Conservation (phyloP, 35 echinoderm and acorn worm genomes). For the Nesometra sesokonis region DNA sequence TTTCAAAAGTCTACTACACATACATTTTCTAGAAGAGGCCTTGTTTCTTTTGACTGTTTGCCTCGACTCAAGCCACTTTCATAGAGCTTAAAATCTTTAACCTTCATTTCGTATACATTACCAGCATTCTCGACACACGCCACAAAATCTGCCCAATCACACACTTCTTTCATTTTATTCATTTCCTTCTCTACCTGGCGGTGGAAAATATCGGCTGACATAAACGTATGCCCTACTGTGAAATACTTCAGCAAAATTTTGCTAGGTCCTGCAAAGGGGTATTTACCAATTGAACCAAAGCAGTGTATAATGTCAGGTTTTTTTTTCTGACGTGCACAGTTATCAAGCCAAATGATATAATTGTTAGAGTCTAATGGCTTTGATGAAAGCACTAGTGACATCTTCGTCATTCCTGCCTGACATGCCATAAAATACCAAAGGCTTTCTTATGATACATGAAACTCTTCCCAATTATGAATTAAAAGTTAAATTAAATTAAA, state of each 20-base stretch:
- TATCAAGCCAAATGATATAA: constrained; percentile 1
- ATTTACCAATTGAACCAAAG: too few species aligned
- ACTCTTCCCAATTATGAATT: neutral
- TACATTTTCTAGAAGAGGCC: neutral
- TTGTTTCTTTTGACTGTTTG: constrained; percentile 1
- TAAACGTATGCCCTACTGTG: neutral
- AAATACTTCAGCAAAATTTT: neutral
- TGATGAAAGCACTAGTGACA: neutral
- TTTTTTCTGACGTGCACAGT: neutral
- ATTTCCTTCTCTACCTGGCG: constrained; percentile 2
- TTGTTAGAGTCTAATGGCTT: neutral
- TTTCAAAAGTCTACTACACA: constrained; percentile 1
- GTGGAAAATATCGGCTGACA: constrained; percentile 10
- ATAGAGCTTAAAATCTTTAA: neutral
- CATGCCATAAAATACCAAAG: neutral
- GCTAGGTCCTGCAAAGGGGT: neutral
- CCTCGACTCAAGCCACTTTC: constrained; percentile 3
- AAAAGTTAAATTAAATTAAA: constrained; percentile 1
- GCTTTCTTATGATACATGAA: too few species aligned
- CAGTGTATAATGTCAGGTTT: neutral
- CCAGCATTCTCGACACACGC: neutral
- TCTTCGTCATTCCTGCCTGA: neutral
- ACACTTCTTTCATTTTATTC: neutral
- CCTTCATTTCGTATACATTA: neutral
- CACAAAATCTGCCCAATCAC: constrained; percentile 4